These are phyloP conservation scores for Eublepharis macularius DNA, from an alignment of 2,113 vertebrate genomes.

Conservation along the genomic window DNA sequence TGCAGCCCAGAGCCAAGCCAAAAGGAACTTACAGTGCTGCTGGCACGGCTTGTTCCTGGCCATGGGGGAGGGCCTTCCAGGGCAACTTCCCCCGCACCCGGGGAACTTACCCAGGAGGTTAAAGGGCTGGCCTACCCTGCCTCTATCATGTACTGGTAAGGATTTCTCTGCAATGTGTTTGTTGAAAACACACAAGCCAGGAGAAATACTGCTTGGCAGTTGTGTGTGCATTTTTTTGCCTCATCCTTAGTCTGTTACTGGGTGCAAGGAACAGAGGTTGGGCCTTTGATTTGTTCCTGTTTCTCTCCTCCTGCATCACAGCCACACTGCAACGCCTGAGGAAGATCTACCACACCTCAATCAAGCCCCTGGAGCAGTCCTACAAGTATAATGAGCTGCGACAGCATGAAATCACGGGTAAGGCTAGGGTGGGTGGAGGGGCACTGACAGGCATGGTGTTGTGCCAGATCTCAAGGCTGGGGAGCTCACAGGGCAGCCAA, in stretches of 20 bases:
- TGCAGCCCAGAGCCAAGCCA: too few relatives aligned
- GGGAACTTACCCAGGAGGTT: too few relatives aligned
- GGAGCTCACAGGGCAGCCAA: too few relatives aligned
- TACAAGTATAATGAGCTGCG: conserved; percentile 97
- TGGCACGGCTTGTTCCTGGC: too few relatives aligned
- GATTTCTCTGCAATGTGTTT: neutral
- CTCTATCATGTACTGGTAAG: neutral
- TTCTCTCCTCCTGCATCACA: conserved; percentile 49
- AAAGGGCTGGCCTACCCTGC: too few relatives aligned
- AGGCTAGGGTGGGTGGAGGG: fast-evolving
- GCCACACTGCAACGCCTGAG: conserved; percentile 87
- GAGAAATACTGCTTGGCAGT: neutral
- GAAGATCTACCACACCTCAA: conserved; percentile 94
- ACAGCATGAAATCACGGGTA: conserved; percentile 98
- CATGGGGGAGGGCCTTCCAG: too few relatives aligned
- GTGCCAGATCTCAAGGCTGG: neutral
- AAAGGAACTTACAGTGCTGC: too few relatives aligned
- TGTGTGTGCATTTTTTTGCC: neutral
- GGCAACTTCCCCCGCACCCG: too few relatives aligned
- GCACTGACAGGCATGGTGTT: fast-evolving
- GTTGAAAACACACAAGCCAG: neutral
- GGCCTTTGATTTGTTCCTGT: neutral
- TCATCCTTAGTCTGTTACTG: too few relatives aligned
- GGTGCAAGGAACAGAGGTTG: neutral
- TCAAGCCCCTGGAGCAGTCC: conserved; percentile 96